Evolutionary conservation across 2,113 vertebrate species (phyloP).

Genomic region (Marmota monax): DNA sequence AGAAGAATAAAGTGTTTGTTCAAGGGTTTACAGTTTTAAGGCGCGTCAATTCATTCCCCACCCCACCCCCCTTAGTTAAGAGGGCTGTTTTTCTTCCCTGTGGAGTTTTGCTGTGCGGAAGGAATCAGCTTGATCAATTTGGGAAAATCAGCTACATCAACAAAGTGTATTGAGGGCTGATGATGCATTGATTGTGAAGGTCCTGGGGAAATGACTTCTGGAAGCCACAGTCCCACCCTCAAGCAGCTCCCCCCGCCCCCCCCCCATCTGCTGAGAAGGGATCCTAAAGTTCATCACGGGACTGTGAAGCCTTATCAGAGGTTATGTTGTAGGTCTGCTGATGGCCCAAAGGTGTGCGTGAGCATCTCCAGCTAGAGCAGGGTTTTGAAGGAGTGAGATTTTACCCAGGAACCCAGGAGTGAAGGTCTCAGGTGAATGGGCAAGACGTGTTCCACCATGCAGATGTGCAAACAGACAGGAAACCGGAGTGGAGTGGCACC

Average conservation of each 20-base stretch:
- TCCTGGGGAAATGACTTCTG: neutral
- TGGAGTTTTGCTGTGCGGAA: neutral
- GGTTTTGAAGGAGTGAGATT: constrained; percentile 15
- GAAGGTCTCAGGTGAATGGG: neutral
- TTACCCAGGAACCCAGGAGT: neutral
- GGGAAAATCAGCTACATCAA: neutral
- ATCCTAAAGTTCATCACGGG: neutral
- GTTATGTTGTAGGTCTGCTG: neutral
- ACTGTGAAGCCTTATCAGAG: neutral
- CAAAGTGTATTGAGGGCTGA: neutral
- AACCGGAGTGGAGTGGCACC: neutral
- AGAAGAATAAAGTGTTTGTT: constrained; percentile 39
- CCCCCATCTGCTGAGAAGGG: neutral
- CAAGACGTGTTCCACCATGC: neutral
- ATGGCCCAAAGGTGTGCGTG: no score
- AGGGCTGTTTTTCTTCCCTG: constrained; percentile 6
- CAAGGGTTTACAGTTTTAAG: constrained; percentile 50
- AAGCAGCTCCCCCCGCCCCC: neutral
- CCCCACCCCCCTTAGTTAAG: neutral
- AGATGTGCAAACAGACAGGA: neutral
- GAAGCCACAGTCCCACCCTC: no score
- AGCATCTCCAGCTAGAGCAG: neutral
- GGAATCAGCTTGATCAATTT: neutral
- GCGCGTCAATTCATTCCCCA: constrained; percentile 21
- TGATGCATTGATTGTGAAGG: neutral